Evolutionary conservation across 2,113 vertebrate species (phyloP).

Genomic region (Lota lota): DNA sequence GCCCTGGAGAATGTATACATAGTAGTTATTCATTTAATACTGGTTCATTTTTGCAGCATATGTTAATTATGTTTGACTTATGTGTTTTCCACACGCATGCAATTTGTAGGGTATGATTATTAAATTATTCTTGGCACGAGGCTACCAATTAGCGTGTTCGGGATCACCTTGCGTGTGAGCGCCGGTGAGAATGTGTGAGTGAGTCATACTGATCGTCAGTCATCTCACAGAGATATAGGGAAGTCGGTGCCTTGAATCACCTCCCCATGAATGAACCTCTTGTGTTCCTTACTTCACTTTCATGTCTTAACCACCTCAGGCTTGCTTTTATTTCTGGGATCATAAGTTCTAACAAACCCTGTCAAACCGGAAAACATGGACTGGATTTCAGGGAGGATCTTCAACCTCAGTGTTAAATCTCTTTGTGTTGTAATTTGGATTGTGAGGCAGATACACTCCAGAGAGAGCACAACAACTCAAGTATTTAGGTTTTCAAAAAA

Average conservation of each 20-base stretch:
- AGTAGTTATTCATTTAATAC: too few species aligned
- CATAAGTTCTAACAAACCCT: slow-evolving; percentile 31
- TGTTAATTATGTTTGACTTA: too few species aligned
- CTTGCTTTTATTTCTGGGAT: slow-evolving; percentile 69
- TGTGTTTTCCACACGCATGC: too few species aligned
- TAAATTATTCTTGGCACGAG: too few species aligned
- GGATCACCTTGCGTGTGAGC: slow-evolving; percentile 68
- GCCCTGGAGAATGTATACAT: too few species aligned
- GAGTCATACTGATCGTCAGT: slow-evolving; percentile 74
- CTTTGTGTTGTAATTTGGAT: too few species aligned
- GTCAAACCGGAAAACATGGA: slow-evolving; percentile 45
- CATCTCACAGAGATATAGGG: slow-evolving; percentile 58
- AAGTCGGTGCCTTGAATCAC: slow-evolving; percentile 73
- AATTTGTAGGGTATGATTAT: too few species aligned
- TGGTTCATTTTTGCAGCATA: too few species aligned
- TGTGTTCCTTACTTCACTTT: slow-evolving; percentile 74
- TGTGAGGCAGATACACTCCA: too few species aligned
- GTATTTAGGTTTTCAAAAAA: too few species aligned
- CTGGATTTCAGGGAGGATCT: slow-evolving; percentile 47
- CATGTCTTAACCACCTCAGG: slow-evolving; percentile 70
- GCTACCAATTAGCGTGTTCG: too few species aligned
- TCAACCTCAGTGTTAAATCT: not conserved
- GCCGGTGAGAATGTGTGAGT: slow-evolving; percentile 48
- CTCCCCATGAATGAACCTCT: slow-evolving; percentile 73
- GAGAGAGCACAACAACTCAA: too few species aligned